These are phyloP conservation scores for Aphelenchoides besseyi DNA, from an alignment of 1,140 invertebrate genomes.

Conservation along the genomic window DNA sequence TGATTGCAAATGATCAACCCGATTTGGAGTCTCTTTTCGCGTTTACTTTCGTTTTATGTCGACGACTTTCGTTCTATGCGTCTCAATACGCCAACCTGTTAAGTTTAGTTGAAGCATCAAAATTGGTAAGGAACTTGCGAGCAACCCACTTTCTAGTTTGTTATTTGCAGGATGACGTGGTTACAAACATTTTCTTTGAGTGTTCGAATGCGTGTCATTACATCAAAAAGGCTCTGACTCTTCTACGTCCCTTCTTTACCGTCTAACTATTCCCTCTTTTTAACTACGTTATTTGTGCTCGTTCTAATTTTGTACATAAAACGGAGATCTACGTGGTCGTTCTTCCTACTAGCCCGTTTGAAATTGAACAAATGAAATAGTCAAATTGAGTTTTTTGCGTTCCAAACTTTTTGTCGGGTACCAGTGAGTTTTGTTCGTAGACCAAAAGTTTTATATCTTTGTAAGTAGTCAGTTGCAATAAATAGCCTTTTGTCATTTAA, in stretches of 20 bases:
- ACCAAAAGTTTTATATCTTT: no score
- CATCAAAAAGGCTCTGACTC: slow-evolving; percentile 36
- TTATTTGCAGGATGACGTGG: slow-evolving; percentile 42
- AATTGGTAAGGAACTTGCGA: no score
- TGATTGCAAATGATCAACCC: slow-evolving; percentile 34
- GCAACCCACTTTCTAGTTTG: no score
- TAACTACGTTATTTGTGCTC: neutral
- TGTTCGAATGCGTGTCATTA: slow-evolving; percentile 44
- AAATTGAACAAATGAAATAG: no score
- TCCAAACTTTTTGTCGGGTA: no score
- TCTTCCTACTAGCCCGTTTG: neutral
- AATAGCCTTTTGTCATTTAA: no score
- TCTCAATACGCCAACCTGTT: slow-evolving; percentile 41
- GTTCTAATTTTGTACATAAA: neutral
- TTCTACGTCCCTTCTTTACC: slow-evolving; percentile 38
- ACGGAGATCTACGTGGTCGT: neutral
- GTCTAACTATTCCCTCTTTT: slow-evolving; percentile 6
- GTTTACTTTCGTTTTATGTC: slow-evolving; percentile 33
- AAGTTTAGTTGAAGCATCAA: slow-evolving; percentile 36
- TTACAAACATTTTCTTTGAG: slow-evolving; percentile 46
- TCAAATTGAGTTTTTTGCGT: no score
- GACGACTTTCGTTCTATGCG: slow-evolving; percentile 44
- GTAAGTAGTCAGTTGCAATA: no score
- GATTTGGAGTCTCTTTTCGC: slow-evolving; percentile 39
- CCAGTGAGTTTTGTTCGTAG: no score